Evolutionary conservation across 2,113 vertebrate species (phyloP).

Genomic region (Calonectris borealis): DNA sequence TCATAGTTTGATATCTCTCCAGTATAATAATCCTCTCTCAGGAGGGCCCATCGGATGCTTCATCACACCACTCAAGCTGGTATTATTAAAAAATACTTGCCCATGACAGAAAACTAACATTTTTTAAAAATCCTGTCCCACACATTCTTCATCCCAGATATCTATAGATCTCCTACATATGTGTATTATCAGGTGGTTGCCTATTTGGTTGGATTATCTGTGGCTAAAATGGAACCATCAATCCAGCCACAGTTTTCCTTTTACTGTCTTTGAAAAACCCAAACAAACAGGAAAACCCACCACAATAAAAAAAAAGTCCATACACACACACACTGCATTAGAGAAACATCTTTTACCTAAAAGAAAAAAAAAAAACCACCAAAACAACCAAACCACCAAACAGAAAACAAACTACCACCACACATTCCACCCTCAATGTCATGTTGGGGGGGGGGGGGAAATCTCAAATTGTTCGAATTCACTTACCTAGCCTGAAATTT

Average conservation of each 20-base stretch:
- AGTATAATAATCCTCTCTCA: slow-evolving; percentile 82
- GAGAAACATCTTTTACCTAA: neutral
- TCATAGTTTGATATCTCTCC: slow-evolving; percentile 87
- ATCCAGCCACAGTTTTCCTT: neutral
- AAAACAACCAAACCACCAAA: too few species aligned
- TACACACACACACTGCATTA: neutral
- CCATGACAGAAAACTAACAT: neutral
- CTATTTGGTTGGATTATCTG: neutral
- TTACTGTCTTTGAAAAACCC: neutral
- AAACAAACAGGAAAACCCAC: neutral
- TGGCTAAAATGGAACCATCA: neutral
- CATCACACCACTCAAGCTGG: slow-evolving; percentile 69
- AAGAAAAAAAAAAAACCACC: too few species aligned
- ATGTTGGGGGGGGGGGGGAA: neutral
- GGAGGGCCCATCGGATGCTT: slow-evolving; percentile 75
- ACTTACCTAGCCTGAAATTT: neutral
- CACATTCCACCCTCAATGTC: neutral
- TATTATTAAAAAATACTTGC: slow-evolving; percentile 66
- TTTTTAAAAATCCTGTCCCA: neutral
- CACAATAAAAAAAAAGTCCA: neutral
- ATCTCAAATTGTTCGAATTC: neutral
- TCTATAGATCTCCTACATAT: neutral
- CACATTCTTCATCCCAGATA: neutral
- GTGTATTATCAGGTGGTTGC: neutral
- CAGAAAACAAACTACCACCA: neutral